Base-by-base conservation (phyloP, 2,888 invertebrate species). In the Pseudococcus viburni region DNA sequence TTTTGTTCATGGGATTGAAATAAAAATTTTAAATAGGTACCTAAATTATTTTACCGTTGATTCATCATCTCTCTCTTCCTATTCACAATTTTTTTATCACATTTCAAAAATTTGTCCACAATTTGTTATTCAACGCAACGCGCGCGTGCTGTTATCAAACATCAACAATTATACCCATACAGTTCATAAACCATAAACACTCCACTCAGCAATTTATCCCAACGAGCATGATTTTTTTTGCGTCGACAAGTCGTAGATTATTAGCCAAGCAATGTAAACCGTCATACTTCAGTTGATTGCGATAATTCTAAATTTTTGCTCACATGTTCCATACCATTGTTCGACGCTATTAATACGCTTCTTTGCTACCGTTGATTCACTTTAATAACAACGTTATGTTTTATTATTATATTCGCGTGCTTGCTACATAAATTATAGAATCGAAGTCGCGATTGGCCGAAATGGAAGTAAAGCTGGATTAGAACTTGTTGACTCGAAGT, bases 271-370 rank as follows among this genome's bases (percentile, higher is more conserved):
- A 73, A 33, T n/a, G 19, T 73, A 83, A 46, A n/a, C 80, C 12
- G 80, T 46, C 64, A 11, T 22, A 64, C 11, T n/a, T 42, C 80
- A n/a, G 39, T 46, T 46, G 33, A 83, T 83, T 83, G 46, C 80
- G 80, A 83, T 46, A 83, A 83, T 83, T 83, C 80, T 46, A 19
- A 83, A 83, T 42, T 83, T 83, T 83, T 83, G n/a, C 80, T 46
- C 33, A 83, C 46, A 83, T 73, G 46, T 46, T 83, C 17, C 46
- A 19, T 46, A 46, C 17, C 46, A 19, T 46, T 46, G 80, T 42
- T 83, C 46, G 46, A 46, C 26, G 80, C 22, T 83, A 46, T 83
- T 46, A 83, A 83, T 46, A 83, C 4, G 80, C 12, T 46, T 15
- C 15, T 73, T 46, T 46, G n/a, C 80, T 33, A 46, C 46, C 11